Evolutionary conservation across 1,140 invertebrate species (phyloP).

Genomic region (Paraescarpia echinospica): DNA sequence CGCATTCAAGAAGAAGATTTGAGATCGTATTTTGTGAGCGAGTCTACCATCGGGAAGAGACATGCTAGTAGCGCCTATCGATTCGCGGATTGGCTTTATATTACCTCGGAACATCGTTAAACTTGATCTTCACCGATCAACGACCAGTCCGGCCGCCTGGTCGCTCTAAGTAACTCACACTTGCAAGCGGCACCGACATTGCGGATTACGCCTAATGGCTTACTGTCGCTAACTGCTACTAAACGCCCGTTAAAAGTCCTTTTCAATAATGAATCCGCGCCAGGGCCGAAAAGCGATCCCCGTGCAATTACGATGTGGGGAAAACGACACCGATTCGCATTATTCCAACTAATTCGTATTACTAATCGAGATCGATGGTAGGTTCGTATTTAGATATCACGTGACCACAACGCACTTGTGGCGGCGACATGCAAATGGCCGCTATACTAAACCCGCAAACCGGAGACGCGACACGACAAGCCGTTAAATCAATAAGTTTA

Average conservation of each 20-base stretch:
- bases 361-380: not conserved
- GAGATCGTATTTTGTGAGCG: not conserved
- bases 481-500: not conserved
- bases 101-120: not conserved
- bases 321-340: constrained; percentile 4
- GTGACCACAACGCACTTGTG: not conserved
- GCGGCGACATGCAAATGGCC: not conserved
- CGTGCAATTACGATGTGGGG: not conserved
- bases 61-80: not conserved
- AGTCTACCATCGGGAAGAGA: not conserved
- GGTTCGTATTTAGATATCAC: not conserved
- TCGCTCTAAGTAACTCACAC: not conserved
- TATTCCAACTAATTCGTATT: not conserved
- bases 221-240: not conserved
- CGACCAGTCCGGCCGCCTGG: not conserved
- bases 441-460: not conserved
- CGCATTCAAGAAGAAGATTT: not conserved
- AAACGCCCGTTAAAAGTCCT: not conserved
- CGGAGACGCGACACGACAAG: not conserved
- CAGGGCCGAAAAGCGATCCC: not conserved
- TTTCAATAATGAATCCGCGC: not conserved
- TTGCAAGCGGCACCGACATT: not conserved
- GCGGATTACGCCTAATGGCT: not conserved
- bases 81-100: not conserved
- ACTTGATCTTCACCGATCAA: not conserved